These are phyloP conservation scores for Naso thynnoides DNA, from an alignment of 2,797 vertebrate genomes.

Conservation along the genomic window DNA sequence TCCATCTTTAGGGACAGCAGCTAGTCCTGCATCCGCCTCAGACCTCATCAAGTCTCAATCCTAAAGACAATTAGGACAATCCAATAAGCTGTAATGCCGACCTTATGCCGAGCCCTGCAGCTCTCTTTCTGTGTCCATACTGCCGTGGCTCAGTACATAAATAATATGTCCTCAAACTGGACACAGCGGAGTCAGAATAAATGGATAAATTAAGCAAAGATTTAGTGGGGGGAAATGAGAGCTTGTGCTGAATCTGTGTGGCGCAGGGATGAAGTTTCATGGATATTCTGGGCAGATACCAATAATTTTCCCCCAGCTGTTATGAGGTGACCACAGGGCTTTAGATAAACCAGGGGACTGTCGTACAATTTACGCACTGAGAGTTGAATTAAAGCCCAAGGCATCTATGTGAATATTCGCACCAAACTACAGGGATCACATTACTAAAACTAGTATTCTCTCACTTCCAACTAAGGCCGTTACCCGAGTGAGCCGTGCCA, in stretches of 20 bases:
- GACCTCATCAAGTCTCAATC: constrained; percentile 78
- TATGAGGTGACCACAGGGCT: constrained; percentile 75
- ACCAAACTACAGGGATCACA: constrained; percentile 68
- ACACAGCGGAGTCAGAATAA: constrained; percentile 45
- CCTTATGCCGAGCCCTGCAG: constrained; percentile 62
- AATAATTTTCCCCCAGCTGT: constrained; percentile 78
- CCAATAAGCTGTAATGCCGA: constrained; percentile 81
- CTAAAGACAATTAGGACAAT: constrained; percentile 86
- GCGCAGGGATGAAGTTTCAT: constrained; percentile 66
- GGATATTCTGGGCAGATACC: constrained; percentile 74
- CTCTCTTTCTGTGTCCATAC: constrained; percentile 54
- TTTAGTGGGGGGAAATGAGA: constrained; percentile 74
- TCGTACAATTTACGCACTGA: constrained; percentile 65
- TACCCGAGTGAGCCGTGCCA: constrained; percentile 71
- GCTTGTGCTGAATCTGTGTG: constrained; percentile 50
- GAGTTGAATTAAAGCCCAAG: constrained; percentile 66
- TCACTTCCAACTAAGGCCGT: constrained; percentile 77
- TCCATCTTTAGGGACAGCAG: constrained; percentile 67
- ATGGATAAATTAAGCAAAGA: constrained; percentile 72
- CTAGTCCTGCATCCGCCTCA: constrained; percentile 66
- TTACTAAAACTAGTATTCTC: constrained; percentile 76
- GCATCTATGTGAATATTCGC: constrained; percentile 65
- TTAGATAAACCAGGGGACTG: constrained; percentile 77
- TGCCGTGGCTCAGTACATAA: constrained; percentile 52
- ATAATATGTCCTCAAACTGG: constrained; percentile 48